Evolutionary conservation across 1,140 invertebrate genomes (phyloP), one percentile per base, ranked within the genome.

Genomic region (Heliconius eleuchia): DNA sequence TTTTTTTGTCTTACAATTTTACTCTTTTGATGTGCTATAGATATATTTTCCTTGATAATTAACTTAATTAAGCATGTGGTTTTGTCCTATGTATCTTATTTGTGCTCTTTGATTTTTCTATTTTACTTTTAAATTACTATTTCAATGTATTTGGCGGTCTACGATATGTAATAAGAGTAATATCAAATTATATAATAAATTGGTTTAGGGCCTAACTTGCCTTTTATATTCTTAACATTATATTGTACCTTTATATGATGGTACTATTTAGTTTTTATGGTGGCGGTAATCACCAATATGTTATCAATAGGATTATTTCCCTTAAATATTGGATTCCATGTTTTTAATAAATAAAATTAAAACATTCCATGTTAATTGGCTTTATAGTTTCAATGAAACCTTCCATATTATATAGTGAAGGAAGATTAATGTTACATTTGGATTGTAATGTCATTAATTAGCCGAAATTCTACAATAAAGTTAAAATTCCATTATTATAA

Each of bases 381-480:
- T 66, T 66, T 66, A 27, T 13, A 8, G 18, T 66, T 66, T 30
- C 60, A 66, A 30, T 66, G 0, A 30, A 13, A 30, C 16, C 4
- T 66, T 30, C 13, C 27, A 60, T 60, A 60, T 60, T n/a, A 23
- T 60, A 46, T 46, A 46, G 8, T 27, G n/a, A 23, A 60, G n/a
- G 9, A 27, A 60, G 60, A 30, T 30, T 27, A 16, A 39, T 66
- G 75, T 80, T 71, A 80, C 73, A 76, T 73, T 73, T 76, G 39
- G 27, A 73, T 66, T 80, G 79, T 80, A 71, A 73, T 80, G 76
- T 75, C 19, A 23, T 60, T 70, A 72, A 42, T 60, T 60, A 74
- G 74, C 60, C 34, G 37, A n/a, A 57, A 57, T 66, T 66, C 27
- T 30, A 30, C 3, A 66, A 30, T 66, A 66, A 66, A 27, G 3